Conservation (phyloP, 2,113 vertebrate species). For the Catharus fuscescens region DNA sequence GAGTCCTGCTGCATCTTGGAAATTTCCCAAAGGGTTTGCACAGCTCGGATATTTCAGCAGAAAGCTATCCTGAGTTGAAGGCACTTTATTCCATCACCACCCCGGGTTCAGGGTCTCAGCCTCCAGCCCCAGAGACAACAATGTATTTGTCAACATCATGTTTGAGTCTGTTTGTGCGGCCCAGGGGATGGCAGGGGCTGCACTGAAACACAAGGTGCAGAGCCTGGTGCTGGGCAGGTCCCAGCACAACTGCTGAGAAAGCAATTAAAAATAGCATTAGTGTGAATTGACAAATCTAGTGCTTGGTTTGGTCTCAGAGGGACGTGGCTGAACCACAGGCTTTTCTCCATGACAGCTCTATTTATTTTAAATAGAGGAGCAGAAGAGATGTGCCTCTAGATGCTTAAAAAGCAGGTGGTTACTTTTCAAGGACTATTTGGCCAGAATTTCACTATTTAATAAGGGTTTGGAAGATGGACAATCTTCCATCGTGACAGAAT, state of each 20-base stretch:
- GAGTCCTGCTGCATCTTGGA: not conserved
- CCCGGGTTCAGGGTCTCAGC: rapidly evolving
- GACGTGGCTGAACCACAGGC: not conserved
- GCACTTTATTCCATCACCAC: not conserved
- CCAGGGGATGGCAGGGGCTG: not conserved
- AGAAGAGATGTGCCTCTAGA: not conserved
- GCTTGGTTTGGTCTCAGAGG: not conserved
- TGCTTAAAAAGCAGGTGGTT: not conserved
- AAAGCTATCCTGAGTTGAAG: not conserved
- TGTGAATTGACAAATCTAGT: not conserved
- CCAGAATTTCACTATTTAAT: slow-evolving; percentile 75
- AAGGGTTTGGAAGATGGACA: slow-evolving; percentile 71
- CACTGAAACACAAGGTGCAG: not conserved
- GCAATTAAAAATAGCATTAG: slow-evolving; percentile 42
- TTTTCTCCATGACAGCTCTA: slow-evolving; percentile 4
- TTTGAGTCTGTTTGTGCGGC: not conserved
- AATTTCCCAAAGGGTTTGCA: not conserved
- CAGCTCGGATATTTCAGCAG: not conserved
- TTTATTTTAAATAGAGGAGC: not conserved
- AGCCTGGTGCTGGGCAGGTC: rapidly evolving
- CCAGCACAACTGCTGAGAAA: not conserved
- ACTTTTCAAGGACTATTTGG: slow-evolving; percentile 72
- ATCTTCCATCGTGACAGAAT: slow-evolving; percentile 75
- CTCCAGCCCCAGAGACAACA: not conserved
- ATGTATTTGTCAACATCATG: not conserved